Evolutionary conservation across 30 jellyfish, hydroid and myxozoan species (phyloP).

Genomic region (Turritopsis dohrnii): DNA sequence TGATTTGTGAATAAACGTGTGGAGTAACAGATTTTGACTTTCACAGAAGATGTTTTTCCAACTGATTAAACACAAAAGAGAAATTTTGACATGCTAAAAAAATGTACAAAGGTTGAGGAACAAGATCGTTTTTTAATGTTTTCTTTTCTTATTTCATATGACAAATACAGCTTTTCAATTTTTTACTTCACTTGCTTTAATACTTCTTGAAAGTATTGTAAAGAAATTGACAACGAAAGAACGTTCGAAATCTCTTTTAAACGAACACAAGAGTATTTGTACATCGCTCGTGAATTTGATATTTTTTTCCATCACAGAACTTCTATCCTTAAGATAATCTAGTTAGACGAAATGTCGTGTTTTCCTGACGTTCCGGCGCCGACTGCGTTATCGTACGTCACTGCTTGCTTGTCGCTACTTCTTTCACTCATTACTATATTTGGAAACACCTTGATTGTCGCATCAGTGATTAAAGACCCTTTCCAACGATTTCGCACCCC

Average conservation of each 20-base stretch:
- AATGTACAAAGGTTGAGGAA: background rate
- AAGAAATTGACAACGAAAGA: no score
- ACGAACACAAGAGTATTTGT: no score
- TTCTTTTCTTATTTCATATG: background rate
- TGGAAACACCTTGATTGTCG: slow-evolving; percentile 24
- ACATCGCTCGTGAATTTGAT: no score
- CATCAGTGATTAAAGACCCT: slow-evolving; percentile 24
- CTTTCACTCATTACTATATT: slow-evolving; percentile 38
- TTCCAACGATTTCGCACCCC: slow-evolving; percentile 22
- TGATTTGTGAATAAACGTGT: background rate
- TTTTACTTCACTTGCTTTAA: background rate
- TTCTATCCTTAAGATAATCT: no score
- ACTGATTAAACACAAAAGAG: background rate
- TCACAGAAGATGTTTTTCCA: background rate
- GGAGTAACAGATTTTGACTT: background rate
- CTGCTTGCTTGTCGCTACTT: slow-evolving; percentile 38
- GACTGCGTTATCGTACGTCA: slow-evolving; percentile 39
- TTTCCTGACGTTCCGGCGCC: slow-evolving; percentile 38
- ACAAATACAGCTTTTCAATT: background rate
- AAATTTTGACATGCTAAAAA: background rate
- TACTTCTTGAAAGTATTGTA: background rate
- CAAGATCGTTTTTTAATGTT: background rate
- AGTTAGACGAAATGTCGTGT: background rate
- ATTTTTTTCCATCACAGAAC: no score
- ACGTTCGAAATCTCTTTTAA: no score